phyloP scores from a whole-genome alignment of 1,140 invertebrate species.

The Epicauta chinensis region DNA sequence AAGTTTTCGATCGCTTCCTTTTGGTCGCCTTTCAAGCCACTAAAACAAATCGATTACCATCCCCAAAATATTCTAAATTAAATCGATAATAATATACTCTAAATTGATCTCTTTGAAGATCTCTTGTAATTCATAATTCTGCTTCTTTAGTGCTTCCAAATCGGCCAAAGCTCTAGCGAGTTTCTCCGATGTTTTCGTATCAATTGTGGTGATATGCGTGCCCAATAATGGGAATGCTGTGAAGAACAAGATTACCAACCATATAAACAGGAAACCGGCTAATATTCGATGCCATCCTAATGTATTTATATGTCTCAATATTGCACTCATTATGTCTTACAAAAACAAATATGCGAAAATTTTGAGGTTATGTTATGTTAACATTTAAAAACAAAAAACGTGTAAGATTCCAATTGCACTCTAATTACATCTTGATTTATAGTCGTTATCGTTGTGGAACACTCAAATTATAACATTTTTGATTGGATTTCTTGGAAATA shows the following conservation, averaged over 20 bases:
- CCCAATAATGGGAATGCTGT: slow-evolving; percentile 38
- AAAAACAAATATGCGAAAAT: too few relatives aligned
- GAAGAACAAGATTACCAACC: slow-evolving; percentile 36
- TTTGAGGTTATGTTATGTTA: too few relatives aligned
- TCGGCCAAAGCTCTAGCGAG: slow-evolving; percentile 35
- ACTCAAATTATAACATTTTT: too few relatives aligned
- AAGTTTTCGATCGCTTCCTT: slow-evolving; percentile 42
- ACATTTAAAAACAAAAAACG: too few relatives aligned
- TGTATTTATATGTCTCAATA: slow-evolving; percentile 31
- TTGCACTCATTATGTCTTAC: slow-evolving; percentile 13
- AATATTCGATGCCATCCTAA: slow-evolving; percentile 39
- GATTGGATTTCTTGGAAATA: too few relatives aligned
- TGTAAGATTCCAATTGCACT: too few relatives aligned
- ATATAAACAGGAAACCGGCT: slow-evolving; percentile 36
- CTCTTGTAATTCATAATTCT: slow-evolving; percentile 38
- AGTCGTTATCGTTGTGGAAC: too few relatives aligned
- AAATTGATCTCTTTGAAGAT: slow-evolving; percentile 39
- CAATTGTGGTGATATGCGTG: slow-evolving; percentile 26
- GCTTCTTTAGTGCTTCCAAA: slow-evolving; percentile 37
- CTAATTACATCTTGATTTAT: too few relatives aligned
- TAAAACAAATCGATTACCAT: slow-evolving; percentile 16
- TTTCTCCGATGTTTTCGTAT: slow-evolving; percentile 33
- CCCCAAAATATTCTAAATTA: too few relatives aligned
- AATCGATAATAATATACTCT: slow-evolving; percentile 27
- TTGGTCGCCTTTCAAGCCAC: slow-evolving; percentile 38